These are phyloP conservation scores for Trachymyrmex cornetzi DNA, from an alignment of 1,140 invertebrate species.

Conservation along the genomic window DNA sequence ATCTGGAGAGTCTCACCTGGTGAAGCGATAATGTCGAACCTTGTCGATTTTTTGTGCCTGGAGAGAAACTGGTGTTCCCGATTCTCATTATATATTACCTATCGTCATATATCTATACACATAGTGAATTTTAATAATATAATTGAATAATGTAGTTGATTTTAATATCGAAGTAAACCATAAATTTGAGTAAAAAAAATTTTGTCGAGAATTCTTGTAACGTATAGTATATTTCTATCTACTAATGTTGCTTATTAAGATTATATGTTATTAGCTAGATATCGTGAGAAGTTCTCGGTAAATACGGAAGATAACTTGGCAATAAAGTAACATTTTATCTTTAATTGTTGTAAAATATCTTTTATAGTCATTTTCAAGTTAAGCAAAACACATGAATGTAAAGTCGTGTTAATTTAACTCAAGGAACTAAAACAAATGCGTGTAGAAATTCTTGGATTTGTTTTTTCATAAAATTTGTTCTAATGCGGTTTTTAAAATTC, in stretches of 20 bases:
- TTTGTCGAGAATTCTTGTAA: background rate
- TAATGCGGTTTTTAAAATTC: background rate
- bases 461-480: background rate
- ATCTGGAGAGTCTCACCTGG: conserved; percentile 23
- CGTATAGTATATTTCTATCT: background rate
- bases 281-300: conserved; percentile 3
- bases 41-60: conserved; percentile 34
- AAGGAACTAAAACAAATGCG: background rate
- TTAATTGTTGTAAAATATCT: background rate
- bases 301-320: background rate
- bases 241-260: background rate
- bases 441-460: background rate
- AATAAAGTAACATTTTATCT: conserved; percentile 16
- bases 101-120: background rate
- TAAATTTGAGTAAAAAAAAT: conserved; percentile 8
- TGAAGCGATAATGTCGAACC: conserved; percentile 61
- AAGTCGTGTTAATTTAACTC: background rate
- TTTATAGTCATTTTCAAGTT: conserved; percentile 10
- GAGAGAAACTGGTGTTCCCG: conserved; percentile 13
- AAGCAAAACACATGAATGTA: background rate
- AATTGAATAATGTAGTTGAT: conserved; percentile 3
- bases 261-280: background rate
- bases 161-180: background rate
- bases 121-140: conserved; percentile 5
- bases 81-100: background rate